Evolutionary conservation across 2,113 vertebrate species (phyloP), one percentile per base, ranked within the genome.

Genomic region (Strix aluco): DNA sequence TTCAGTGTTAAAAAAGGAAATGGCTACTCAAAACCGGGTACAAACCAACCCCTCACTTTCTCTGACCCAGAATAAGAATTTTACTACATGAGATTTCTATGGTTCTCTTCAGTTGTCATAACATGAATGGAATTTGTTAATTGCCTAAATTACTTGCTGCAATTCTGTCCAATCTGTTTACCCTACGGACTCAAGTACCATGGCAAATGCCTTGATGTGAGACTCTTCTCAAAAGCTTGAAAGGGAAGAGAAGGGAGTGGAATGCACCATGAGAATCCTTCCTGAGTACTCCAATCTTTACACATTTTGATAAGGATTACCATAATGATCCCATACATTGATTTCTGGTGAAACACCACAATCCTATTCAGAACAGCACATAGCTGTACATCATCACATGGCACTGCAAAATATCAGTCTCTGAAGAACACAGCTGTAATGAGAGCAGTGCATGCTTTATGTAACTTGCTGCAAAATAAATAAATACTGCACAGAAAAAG

Each of bases 381-480:
- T 0, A 97, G 92, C 40, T 70, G 47, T 91, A 84, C 4, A 9
- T 94, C 80, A 82, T 71, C 47, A 80, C 44, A 93, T 3, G 32
- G 32, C 66, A 86, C 36, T 40, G 32, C 88, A 84, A 94, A 96
- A 66, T 44, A 97, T 21, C 78, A 75, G 5, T 92, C 72, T 96
- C 61, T 79, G 88, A 96, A 92, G 86, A 96, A 95, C 25, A 86
- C 15, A 84, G 72, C 17, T 81, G 73, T 84, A 97, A 92, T 42
- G 86, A 96, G 73, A 96, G 72, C 49, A 96, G 73, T 3, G 20
- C 44, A 82, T 51, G 87, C 47, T 94, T 90, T 94, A 88, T 5
- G 94, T 73, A 97, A 95, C 63, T 82, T 81, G 42, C 61, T 91
- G 83, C 90, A 97, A 95, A 96, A 97, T 88, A 97, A 97, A 94